Percentiles rank a stretch among this genome's conserved stretches.
Evolutionary conservation across 64 coral and sea anemone genomes (phyloP).

Genomic region (Stylophora pistillata): DNA sequence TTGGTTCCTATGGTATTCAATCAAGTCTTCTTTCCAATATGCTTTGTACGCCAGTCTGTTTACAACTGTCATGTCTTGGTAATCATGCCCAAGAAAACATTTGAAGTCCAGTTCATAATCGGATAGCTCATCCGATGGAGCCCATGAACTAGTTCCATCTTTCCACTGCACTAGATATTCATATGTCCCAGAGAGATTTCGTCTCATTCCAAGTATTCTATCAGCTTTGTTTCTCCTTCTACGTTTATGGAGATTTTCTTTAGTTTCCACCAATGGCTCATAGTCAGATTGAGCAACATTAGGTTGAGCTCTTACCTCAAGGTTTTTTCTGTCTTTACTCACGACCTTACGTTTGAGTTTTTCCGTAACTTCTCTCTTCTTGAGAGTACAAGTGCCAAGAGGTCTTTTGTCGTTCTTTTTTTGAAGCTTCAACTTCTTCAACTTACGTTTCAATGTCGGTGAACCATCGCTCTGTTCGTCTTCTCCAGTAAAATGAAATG

Average conservation of each 20-base stretch:
- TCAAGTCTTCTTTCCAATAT: constrained; percentile 72
- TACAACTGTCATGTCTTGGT: constrained; percentile 66
- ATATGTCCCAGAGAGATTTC: constrained; percentile 58
- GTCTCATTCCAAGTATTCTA: constrained; percentile 81
- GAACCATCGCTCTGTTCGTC: constrained; percentile 39
- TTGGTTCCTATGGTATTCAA: constrained; percentile 25
- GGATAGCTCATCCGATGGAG: constrained; percentile 66
- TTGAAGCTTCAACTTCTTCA: constrained; percentile 70
- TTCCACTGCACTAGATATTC: constrained; percentile 96
- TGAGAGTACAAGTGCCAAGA: constrained; percentile 53
- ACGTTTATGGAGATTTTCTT: constrained; percentile 55
- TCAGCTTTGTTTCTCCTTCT: constrained; percentile 83
- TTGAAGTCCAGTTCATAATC: constrained; percentile 87
- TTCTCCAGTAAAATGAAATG: constrained; percentile 85
- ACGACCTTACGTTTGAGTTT: constrained; percentile 85
- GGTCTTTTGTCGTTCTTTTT: constrained; percentile 68
- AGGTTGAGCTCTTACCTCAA: constrained; percentile 56
- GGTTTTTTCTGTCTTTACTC: constrained; percentile 63
- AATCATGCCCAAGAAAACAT: constrained; percentile 76
- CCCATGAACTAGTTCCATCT: constrained; percentile 94
- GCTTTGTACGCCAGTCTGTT: constrained; percentile 81
- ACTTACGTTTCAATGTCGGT: constrained; percentile 33
- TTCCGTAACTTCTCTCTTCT: constrained; percentile 63
- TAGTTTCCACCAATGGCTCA: constrained; percentile 21
- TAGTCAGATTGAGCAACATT: background rate